A percentile compares a stretch with the other conserved stretches of the same genome.
Evolutionary conservation across 2,797 vertebrate genomes (phyloP).

Genomic region (Halcyon badia): DNA sequence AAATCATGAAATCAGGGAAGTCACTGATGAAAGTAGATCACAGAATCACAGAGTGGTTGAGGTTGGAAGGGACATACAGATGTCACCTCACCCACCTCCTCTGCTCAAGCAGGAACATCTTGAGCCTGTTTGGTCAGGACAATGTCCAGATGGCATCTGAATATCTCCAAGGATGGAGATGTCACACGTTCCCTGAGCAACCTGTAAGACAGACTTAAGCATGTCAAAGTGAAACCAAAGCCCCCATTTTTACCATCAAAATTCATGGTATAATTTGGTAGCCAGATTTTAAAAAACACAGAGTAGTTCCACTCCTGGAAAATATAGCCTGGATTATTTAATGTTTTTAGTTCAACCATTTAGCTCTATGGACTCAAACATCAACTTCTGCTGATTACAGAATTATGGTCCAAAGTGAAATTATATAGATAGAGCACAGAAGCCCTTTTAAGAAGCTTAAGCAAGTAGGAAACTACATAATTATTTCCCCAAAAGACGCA

Average conservation of each 20-base stretch:
- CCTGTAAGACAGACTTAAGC: background rate
- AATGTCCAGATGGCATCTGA: background rate
- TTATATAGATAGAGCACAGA: background rate
- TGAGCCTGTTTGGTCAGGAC: background rate
- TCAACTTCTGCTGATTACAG: background rate
- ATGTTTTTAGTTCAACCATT: background rate
- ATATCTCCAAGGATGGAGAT: background rate
- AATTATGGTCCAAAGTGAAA: background rate
- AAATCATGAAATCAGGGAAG: background rate
- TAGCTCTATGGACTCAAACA: background rate
- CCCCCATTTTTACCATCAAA: background rate
- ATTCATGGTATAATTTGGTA: background rate
- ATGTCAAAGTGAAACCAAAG: background rate
- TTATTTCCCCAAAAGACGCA: background rate
- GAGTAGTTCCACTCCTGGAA: background rate
- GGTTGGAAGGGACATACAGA: background rate
- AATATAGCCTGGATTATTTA: background rate
- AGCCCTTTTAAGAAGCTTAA: background rate
- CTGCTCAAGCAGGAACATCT: background rate
- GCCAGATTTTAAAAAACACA: background rate
- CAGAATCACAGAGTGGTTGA: background rate
- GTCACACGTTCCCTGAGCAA: background rate
- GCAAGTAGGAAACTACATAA: background rate
- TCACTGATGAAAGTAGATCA: background rate
- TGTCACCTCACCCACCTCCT: rapidly evolving